A percentile compares a stretch with the other conserved stretches of the same genome.
These are phyloP conservation scores for Illadopsis cleaveri DNA, from an alignment of 2,113 vertebrate genomes.

Conservation along the genomic window DNA sequence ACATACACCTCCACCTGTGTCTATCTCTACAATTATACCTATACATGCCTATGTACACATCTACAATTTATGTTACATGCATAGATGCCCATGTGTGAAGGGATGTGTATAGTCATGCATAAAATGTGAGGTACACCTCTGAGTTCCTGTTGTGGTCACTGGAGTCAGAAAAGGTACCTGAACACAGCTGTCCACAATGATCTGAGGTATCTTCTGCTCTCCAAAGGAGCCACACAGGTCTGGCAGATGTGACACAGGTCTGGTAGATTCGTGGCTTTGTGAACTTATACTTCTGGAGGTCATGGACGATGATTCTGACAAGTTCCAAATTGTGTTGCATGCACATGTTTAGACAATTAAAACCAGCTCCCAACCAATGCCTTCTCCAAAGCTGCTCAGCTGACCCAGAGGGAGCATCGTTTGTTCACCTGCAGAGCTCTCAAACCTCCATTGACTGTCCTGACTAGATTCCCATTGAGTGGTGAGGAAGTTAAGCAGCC, in stretches of 20 bases:
- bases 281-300: neutral
- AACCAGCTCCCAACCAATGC: neutral
- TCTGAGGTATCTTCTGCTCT: neutral
- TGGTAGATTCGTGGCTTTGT: neutral
- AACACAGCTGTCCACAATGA: neutral
- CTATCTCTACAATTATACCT: neutral
- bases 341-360: neutral
- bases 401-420: neutral
- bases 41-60: neutral
- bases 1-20: neutral
- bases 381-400: neutral
- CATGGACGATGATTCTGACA: accelerated
- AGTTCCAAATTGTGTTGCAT: neutral
- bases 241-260: neutral
- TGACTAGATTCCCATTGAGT: neutral
- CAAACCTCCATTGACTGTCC: accelerated
- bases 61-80: neutral
- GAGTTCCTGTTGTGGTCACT: neutral
- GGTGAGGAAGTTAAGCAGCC: neutral
- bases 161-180: neutral
- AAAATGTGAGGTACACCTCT: neutral
- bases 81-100: neutral
- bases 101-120: neutral
- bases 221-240: neutral
- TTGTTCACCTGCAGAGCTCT: neutral